These are phyloP conservation scores for Pammene aurita DNA, from an alignment of 2,888 invertebrate species.

Conservation along the genomic window DNA sequence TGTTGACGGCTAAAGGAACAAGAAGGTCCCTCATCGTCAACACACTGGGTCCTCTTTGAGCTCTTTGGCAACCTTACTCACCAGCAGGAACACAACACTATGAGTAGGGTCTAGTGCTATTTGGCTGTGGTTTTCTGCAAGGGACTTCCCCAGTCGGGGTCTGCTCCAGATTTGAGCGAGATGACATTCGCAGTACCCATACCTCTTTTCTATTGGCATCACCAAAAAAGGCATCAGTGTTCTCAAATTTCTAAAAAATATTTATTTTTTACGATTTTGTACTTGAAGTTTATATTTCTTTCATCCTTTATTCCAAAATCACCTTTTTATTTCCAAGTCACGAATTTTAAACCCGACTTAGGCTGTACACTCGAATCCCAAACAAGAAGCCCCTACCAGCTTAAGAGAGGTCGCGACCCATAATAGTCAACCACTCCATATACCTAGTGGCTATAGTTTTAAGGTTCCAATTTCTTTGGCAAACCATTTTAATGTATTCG, in stretches of 20 bases:
- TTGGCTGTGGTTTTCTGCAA: no score
- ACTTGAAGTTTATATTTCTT: neutral
- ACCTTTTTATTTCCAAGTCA: conserved; percentile 15
- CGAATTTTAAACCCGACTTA: conserved; percentile 13
- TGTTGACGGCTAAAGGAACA: no score
- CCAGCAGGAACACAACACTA: no score
- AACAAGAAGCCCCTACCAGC: conserved; percentile 13
- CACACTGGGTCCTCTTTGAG: no score
- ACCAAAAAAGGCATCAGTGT: no score
- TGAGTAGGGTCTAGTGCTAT: no score
- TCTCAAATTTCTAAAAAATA: neutral
- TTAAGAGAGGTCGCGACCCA: conserved; percentile 9
- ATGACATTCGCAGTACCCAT: no score
- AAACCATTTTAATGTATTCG: conserved; percentile 16
- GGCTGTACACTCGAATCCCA: conserved; percentile 8
- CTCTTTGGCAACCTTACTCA: no score
- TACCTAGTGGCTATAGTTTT: neutral
- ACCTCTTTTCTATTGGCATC: no score
- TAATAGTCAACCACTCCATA: neutral
- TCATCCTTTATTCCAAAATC: neutral
- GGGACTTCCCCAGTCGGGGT: no score
- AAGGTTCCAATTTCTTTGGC: conserved; percentile 3
- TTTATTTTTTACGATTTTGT: neutral
- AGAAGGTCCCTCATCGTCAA: no score
- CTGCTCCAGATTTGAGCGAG: no score